These are phyloP conservation scores for Tetragnatha montana DNA, from an alignment of 2,888 invertebrate genomes.

Conservation along the genomic window DNA sequence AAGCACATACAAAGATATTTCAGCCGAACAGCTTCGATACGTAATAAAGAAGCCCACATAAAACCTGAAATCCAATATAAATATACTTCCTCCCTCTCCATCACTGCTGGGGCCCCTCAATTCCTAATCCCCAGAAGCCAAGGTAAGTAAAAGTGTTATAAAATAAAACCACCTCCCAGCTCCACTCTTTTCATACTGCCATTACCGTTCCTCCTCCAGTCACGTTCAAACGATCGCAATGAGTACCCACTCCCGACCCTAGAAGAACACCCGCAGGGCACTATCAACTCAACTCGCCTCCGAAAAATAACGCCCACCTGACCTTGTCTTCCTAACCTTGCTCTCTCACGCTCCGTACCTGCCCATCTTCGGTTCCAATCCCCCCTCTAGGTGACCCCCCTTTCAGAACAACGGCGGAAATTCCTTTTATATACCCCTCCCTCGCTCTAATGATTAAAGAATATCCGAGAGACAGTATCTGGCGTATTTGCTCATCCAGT, in stretches of 20 bases:
- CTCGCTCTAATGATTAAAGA: constrained; percentile 14
- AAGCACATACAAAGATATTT: too few species aligned
- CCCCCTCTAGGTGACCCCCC: background rate
- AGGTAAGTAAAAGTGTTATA: too few species aligned
- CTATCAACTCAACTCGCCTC: background rate
- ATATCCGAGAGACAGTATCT: background rate
- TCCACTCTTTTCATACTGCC: background rate
- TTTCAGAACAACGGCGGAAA: constrained; percentile 28
- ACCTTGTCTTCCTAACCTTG: constrained; percentile 60
- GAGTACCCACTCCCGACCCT: constrained; percentile 33
- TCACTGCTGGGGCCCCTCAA: too few species aligned
- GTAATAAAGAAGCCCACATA: too few species aligned
- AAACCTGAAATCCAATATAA: too few species aligned
- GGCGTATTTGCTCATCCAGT: background rate
- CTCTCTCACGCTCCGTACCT: constrained; percentile 64
- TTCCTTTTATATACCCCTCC: constrained; percentile 1
- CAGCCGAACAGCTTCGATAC: too few species aligned
- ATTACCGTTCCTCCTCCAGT: constrained; percentile 8
- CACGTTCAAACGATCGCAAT: constrained; percentile 26
- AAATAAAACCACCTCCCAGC: too few species aligned
- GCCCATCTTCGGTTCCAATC: background rate
- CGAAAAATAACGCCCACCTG: constrained; percentile 49
- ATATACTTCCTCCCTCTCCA: too few species aligned
- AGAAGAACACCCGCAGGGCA: constrained; percentile 5
- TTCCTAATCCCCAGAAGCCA: too few species aligned